Conservation (phyloP, 2,797 vertebrate genomes). For the Lophotriccus pileatus region DNA sequence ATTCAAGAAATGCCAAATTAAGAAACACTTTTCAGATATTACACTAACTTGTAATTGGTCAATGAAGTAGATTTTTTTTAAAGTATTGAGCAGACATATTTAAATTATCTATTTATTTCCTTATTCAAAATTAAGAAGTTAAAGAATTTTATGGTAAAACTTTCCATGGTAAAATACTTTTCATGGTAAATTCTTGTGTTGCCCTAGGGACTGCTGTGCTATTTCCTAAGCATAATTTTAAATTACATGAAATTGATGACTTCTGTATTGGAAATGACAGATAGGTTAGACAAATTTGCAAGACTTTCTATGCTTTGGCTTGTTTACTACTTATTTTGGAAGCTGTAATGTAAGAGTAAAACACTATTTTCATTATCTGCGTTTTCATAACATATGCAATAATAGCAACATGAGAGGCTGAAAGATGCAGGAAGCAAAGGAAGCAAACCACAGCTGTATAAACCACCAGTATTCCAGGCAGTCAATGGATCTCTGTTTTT, state of each 20-base stretch:
- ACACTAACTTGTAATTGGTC: not conserved
- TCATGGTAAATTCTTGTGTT: not conserved
- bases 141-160: not conserved
- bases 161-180: not conserved
- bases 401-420: not conserved
- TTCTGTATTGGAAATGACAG: not conserved
- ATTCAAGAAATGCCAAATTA: not conserved
- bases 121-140: not conserved
- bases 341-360: not conserved
- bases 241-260: not conserved
- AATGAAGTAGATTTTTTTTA: not conserved
- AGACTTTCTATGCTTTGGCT: not conserved
- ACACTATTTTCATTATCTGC: not conserved
- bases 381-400: not conserved
- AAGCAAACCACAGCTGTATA: slow-evolving; percentile 6
- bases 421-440: not conserved
- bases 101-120: not conserved
- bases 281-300: not conserved
- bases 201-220: not conserved
- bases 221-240: not conserved
- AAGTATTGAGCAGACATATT: not conserved
- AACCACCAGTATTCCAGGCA: not conserved
- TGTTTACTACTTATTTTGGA: not conserved
- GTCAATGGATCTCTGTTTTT: not conserved
- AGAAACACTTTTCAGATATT: not conserved